A percentile compares a stretch with the other conserved stretches of the same genome.
These are phyloP conservation scores for Halichoerus grypus DNA, from an alignment of 2,113 vertebrate genomes.

Conservation along the genomic window DNA sequence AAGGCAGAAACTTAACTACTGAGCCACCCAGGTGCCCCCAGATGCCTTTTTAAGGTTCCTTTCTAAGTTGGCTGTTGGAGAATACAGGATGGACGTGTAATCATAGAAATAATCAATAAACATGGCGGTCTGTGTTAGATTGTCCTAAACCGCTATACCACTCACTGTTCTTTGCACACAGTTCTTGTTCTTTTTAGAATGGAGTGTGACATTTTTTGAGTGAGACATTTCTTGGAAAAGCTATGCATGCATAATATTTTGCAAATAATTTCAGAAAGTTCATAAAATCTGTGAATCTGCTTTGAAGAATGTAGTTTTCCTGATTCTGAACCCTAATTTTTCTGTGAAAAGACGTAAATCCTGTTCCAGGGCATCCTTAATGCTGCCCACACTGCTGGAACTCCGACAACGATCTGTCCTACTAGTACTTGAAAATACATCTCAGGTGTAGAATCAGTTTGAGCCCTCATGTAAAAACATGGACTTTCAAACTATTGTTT, in stretches of 20 bases:
- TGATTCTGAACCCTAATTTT: neutral
- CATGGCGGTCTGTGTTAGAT: neutral
- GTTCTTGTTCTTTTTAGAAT: neutral
- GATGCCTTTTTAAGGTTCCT: neutral
- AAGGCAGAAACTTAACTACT: too few relatives aligned
- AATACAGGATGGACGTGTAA: neutral
- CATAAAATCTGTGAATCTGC: neutral
- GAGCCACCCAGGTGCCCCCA: neutral
- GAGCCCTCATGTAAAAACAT: neutral
- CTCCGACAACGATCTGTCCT: neutral
- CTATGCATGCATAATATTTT: neutral
- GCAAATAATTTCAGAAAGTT: conserved; percentile 38
- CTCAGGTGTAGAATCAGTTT: neutral
- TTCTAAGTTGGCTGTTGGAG: neutral
- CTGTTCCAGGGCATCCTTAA: neutral
- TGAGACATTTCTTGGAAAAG: conserved; percentile 30
- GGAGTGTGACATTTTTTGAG: neutral
- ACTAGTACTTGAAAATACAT: neutral
- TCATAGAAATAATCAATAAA: neutral
- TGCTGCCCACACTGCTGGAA: neutral
- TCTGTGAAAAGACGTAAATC: neutral
- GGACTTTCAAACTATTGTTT: neutral
- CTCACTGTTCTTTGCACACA: neutral
- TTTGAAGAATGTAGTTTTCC: neutral
- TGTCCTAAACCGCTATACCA: neutral